These are phyloP conservation scores for Diadophis punctatus DNA, from an alignment of 2,113 vertebrate genomes.

Conservation along the genomic window DNA sequence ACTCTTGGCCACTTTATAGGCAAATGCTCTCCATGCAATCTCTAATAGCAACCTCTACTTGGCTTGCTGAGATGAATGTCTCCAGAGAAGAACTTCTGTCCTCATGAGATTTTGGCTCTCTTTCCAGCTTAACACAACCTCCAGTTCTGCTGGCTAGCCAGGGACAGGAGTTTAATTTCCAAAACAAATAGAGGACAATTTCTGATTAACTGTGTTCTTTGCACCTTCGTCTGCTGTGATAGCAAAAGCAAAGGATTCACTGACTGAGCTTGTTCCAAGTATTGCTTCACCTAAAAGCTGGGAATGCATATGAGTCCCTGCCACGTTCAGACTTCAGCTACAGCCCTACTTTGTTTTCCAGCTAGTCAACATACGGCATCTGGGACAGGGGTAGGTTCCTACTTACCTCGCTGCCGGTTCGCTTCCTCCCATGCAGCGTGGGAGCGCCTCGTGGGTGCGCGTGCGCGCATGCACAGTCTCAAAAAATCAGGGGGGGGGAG, in stretches of 20 bases:
- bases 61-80: too few relatives aligned
- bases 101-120: neutral
- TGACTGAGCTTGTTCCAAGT: too few relatives aligned
- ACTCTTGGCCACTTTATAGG: neutral
- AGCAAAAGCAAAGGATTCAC: too few relatives aligned
- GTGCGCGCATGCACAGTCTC: too few relatives aligned
- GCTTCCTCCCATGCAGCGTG: too few relatives aligned
- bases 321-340: neutral
- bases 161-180: neutral
- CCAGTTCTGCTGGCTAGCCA: neutral
- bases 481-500: too few relatives aligned
- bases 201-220: neutral
- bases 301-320: neutral
- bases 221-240: too few relatives aligned
- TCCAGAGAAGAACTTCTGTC: neutral
- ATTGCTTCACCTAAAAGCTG: neutral
- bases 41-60: neutral
- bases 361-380: neutral
- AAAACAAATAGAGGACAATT: neutral
- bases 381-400: neutral
- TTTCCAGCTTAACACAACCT: too few relatives aligned
- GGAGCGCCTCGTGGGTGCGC: too few relatives aligned
- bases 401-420: too few relatives aligned
- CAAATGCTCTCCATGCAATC: neutral
- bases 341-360: neutral